Evolutionary conservation across 2,113 vertebrate genomes (phyloP), one percentile per base, ranked within the genome.

Genomic region (Myiozetetes cayanensis): DNA sequence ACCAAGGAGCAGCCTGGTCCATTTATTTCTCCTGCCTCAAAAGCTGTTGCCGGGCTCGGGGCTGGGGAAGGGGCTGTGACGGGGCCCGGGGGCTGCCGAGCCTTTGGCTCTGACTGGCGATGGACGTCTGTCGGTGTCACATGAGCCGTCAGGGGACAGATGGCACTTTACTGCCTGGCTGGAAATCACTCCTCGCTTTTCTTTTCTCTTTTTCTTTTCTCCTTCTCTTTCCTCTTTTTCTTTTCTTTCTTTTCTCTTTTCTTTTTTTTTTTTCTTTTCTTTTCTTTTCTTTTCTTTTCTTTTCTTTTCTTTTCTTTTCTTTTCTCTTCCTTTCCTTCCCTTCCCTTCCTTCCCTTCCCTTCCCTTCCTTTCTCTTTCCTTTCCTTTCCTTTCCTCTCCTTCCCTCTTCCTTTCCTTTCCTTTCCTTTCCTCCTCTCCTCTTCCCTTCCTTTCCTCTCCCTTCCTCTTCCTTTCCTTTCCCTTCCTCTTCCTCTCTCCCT

Each of bases 161-260:
- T 97, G 97, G 96, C 95, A 96, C 96, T 97, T 97, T 96, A 96
- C 82, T 96, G 96, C 95, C 94, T 94, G 80, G 68, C 91, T 96
- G 90, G 84, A 96, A 96, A 90, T 81, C 13, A 0, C 63, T 61
- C 63, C 41, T 92, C 91, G 83, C 50, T 72, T 88, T 80, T 43
- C 84, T 79, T 44, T 71, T 91, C 90, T 61, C 46, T 74, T 52
- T 20, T 14, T 41, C 22, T 16, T 18, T 11, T 35, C 16, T 14
- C 11, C n/a, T 27, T 12, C 11, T 56, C 7, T 20, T n/a, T 13
- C 56, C 17, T 23, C 19, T 20, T 9, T 19, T 23, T 9, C 14
- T 19, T 46, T 23, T 9, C 5, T 47, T 22, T 21, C 37, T 47
- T 4, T 22, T 47, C 11, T 22, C 5, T 47, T 47, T 22, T 22